A percentile compares a stretch with the other conserved stretches of the same genome.
Evolutionary conservation across 2,888 invertebrate species (phyloP).

Genomic region (Dasysyrphus tricinctus): DNA sequence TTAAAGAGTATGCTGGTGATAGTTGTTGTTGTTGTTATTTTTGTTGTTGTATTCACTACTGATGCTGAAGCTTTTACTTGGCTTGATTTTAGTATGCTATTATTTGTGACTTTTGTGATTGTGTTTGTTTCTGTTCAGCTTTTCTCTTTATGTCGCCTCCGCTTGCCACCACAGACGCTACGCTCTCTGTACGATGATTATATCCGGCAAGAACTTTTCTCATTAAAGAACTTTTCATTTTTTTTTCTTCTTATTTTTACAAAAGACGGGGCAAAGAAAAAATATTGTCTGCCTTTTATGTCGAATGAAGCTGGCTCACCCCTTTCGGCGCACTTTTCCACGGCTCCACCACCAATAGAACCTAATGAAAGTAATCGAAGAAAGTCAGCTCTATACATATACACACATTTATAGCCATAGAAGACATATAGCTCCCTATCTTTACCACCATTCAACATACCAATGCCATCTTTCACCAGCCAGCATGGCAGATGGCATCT

Average conservation of each 20-base stretch:
- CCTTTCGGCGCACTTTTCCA: constrained; percentile 41
- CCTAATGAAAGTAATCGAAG: constrained; percentile 64
- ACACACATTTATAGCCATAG: background rate
- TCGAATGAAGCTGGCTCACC: constrained; percentile 52
- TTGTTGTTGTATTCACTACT: background rate
- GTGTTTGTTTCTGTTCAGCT: constrained; percentile 17
- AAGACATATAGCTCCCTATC: background rate
- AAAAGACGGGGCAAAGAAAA: constrained; percentile 54
- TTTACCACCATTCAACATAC: constrained; percentile 13
- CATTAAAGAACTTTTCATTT: constrained; percentile 67
- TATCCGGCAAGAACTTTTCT: constrained; percentile 73
- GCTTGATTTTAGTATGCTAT: constrained; percentile 12
- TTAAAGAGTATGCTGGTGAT: constrained; percentile 29
- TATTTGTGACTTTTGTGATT: constrained; percentile 29
- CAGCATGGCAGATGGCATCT: constrained; percentile 16
- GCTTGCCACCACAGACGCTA: constrained; percentile 43
- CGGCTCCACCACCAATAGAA: constrained; percentile 15
- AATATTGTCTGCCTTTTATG: constrained; percentile 57
- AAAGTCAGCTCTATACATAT: constrained; percentile 18
- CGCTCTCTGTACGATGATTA: constrained; percentile 58
- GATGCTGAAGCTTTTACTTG: background rate
- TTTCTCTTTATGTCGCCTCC: constrained; percentile 33
- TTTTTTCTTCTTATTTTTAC: constrained; percentile 13
- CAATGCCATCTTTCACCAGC: constrained; percentile 11
- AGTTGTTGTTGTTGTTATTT: constrained; percentile 27